Evolutionary conservation across 2,113 vertebrate species (phyloP), one percentile per base, ranked within the genome.

Genomic region (Pycnonotus jocosus): DNA sequence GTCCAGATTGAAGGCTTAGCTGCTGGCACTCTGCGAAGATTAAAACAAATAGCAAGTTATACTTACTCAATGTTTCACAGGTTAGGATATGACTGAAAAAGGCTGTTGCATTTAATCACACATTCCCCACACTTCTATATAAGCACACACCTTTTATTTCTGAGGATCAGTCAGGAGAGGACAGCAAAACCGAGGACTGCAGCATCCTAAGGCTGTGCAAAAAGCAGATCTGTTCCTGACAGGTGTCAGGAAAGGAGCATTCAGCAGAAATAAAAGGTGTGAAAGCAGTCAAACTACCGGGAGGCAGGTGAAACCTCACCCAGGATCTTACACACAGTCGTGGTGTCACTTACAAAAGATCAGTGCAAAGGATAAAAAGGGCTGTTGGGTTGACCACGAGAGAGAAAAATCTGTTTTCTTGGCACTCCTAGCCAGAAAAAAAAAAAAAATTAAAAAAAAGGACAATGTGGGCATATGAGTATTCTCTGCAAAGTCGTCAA

Each of bases 61-160:
- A 70, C n/a, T n/a, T n/a, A 4, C 37, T 80, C 35, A 27, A 42
- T 22, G 9, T 66, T 90, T 77, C 30, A 1, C 27, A 58, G 57
- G 57, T 48, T 61, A n/a, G 66, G 74, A 5, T 61, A 4, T 31
- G 73, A 44, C 58, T 89, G 56, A 42, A 80, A 76, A 42, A 31
- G 5, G 6, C 35, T 74, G 2, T 71, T 58, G 48, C 28, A 6
- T 9, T 6, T 35, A 12, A 47, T 51, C 12, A 11, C 15, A 1
- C 10, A 1, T 78, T 79, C 72, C 37, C 47, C 28, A 58, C 15
- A 4, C 10, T 78, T 81, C 14, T 31, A 0, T 81, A n/a, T n/a
- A n/a, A n/a, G n/a, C n/a, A n/a, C n/a, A 6, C 3, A 0, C 2
- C 4, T n/a, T 20, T 31, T 31, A 13, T 23, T 48, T 6, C 37